These are phyloP conservation scores for Euglossa dilemma DNA, from an alignment of 1,140 invertebrate species.

Conservation along the genomic window DNA sequence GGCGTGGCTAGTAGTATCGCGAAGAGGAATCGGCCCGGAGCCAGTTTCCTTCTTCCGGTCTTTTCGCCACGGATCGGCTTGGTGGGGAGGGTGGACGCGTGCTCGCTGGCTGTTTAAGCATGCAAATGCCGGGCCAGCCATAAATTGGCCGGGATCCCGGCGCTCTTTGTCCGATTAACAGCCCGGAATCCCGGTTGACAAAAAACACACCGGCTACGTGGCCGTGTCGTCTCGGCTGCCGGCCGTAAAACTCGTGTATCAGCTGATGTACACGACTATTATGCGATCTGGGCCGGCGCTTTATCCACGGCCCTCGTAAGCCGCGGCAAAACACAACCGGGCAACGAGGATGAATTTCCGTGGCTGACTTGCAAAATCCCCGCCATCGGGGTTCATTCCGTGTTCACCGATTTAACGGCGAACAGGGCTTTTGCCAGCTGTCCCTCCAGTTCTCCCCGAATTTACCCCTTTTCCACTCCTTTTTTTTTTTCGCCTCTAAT, in stretches of 20 bases:
- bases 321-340: slow-evolving; percentile 2
- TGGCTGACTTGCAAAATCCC: slow-evolving; percentile 7
- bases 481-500: too few species aligned
- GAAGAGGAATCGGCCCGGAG: background rate
- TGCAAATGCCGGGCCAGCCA: slow-evolving; percentile 11
- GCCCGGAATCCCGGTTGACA: slow-evolving; percentile 1
- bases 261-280: slow-evolving; percentile 44
- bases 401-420: background rate
- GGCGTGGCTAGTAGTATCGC: background rate
- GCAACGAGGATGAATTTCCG: slow-evolving; percentile 1
- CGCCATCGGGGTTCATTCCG: background rate
- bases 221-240: slow-evolving; percentile 12
- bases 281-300: slow-evolving; percentile 15
- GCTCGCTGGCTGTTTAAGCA: slow-evolving; percentile 7
- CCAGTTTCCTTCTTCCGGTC: background rate
- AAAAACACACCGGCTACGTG: slow-evolving; percentile 4
- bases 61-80: background rate
- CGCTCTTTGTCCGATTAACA: slow-evolving; percentile 27
- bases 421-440: too few species aligned
- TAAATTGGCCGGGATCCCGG: slow-evolving; percentile 7
- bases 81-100: background rate
- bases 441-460: too few species aligned
- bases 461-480: too few species aligned
- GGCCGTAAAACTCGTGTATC: slow-evolving; percentile 44
- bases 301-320: slow-evolving; percentile 6